Conservation (phyloP, 2,113 vertebrate species). For the Myiopsitta monachus region DNA sequence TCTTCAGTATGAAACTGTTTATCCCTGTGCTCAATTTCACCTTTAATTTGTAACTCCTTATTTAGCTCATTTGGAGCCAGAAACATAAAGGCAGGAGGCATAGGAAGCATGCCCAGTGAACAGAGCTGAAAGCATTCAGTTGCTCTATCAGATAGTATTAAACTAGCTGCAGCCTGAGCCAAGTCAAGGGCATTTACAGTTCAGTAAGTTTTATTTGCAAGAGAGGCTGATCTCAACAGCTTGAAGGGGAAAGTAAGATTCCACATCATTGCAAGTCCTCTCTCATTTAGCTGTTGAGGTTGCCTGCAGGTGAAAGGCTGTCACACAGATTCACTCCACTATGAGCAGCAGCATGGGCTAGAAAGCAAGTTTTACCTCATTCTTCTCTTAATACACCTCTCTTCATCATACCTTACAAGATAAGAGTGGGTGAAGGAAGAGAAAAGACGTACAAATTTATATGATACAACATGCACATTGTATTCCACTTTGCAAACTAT, state of each 20-base stretch:
- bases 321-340: conserved; percentile 41
- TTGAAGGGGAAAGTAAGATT: conserved; percentile 60
- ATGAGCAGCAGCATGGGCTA: conserved; percentile 43
- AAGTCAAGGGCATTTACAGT: conserved; percentile 47
- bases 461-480: not conserved
- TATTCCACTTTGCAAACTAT: not conserved
- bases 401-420: conserved; percentile 89
- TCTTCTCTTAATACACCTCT: conserved; percentile 85
- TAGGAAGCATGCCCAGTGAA: conserved; percentile 62
- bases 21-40: not conserved
- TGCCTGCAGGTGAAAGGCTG: conserved; percentile 46
- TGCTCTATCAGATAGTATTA: not conserved
- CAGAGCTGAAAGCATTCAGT: conserved; percentile 56
- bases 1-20: not conserved
- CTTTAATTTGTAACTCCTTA: conserved; percentile 8
- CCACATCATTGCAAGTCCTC: not conserved
- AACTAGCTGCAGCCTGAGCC: conserved; percentile 67
- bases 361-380: conserved; percentile 85
- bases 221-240: conserved; percentile 77
- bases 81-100: conserved; percentile 32
- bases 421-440: conserved; percentile 69
- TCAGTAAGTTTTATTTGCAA: conserved; percentile 55
- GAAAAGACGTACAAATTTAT: conserved; percentile 48
- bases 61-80: conserved; percentile 20
- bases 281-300: conserved; percentile 75